Conservation (phyloP, 2,888 invertebrate species). For the Ectobius pallidus region DNA sequence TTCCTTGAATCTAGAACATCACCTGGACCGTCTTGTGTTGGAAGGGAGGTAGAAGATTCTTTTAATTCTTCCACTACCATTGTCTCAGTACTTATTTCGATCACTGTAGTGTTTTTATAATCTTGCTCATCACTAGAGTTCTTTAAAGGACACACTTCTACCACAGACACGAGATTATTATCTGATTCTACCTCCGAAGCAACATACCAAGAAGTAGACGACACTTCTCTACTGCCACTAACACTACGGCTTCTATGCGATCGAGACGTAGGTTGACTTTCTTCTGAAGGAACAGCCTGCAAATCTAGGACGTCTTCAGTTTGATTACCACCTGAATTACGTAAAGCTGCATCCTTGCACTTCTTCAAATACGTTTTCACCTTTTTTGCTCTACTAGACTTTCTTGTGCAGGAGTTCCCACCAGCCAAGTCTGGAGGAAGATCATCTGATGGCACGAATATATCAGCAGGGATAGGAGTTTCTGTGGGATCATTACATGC, state of each 20-base stretch:
- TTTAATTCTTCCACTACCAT: neutral
- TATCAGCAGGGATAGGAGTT: neutral
- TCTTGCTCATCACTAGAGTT: neutral
- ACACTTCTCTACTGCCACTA: conserved; percentile 20
- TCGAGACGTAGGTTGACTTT: neutral
- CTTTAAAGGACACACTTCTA: neutral
- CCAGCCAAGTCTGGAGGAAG: conserved; percentile 38
- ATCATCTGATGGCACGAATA: neutral
- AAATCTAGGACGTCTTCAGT: neutral
- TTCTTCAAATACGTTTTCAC: conserved; percentile 61
- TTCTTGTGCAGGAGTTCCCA: conserved; percentile 50
- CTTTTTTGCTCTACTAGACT: conserved; percentile 59
- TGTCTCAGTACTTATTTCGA: neutral
- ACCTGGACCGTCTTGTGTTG: neutral
- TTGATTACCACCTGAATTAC: conserved; percentile 34
- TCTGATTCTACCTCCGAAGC: neutral
- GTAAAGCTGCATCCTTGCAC: conserved; percentile 60
- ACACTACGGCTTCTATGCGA: neutral
- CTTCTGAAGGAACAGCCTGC: neutral
- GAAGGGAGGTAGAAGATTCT: neutral
- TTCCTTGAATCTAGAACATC: conserved; percentile 26
- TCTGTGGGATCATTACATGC: neutral
- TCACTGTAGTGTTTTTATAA: neutral
- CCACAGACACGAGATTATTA: neutral
- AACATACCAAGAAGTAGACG: conserved; percentile 50